phyloP scores from a whole-genome alignment of 2,797 vertebrate species.

The Leptodactylus fallax region DNA sequence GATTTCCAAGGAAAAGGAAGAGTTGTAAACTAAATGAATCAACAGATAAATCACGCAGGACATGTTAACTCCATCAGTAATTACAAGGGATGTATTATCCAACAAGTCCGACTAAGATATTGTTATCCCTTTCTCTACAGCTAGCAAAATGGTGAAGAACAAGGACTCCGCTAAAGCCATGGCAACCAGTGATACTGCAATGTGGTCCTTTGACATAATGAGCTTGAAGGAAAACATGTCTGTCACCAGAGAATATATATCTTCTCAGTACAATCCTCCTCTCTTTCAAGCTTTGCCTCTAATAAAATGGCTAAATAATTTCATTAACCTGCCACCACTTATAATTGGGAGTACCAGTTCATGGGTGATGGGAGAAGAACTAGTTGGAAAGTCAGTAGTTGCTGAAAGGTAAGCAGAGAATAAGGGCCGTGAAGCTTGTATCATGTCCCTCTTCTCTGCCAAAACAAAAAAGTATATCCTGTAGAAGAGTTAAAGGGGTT shows the following conservation, averaged over 20 bases:
- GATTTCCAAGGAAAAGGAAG: slow-evolving; percentile 61
- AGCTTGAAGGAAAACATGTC: slow-evolving; percentile 11
- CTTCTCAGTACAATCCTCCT: not conserved
- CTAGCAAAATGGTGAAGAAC: not conserved
- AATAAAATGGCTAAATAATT: slow-evolving; percentile 27
- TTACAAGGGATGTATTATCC: not conserved
- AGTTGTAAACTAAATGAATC: slow-evolving; percentile 49
- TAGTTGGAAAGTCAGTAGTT: not conserved
- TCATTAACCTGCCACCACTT: slow-evolving; percentile 32
- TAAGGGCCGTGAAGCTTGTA: no score
- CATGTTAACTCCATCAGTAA: slow-evolving; percentile 37
- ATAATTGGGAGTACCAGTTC: not conserved
- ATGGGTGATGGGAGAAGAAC: not conserved
- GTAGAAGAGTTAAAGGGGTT: not conserved
- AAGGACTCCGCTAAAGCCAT: not conserved
- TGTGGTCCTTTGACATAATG: slow-evolving; percentile 21
- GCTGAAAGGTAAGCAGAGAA: no score
- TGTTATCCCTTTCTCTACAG: not conserved
- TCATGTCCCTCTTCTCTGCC: not conserved
- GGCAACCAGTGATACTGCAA: slow-evolving; percentile 11
- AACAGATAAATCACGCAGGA: slow-evolving; percentile 51
- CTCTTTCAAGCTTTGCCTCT: slow-evolving; percentile 2
- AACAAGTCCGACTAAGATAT: not conserved
- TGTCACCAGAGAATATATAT: slow-evolving; percentile 12
- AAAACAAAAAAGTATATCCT: not conserved